Evolutionary conservation across 2,888 invertebrate species (phyloP).

Genomic region (Barypeithes pellucidus): DNA sequence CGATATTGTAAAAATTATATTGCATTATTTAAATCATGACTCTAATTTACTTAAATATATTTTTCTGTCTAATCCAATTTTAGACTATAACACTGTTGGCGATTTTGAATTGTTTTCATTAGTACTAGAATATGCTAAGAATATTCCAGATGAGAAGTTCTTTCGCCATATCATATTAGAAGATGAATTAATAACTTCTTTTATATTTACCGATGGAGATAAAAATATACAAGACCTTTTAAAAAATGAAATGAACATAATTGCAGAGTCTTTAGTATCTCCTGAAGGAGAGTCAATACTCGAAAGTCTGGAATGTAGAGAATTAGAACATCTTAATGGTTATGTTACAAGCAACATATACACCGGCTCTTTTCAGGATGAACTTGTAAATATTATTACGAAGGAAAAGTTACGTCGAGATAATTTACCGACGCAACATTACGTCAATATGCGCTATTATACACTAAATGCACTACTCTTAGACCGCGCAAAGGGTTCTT

Average conservation of each 20-base stretch:
- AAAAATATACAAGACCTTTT: background rate
- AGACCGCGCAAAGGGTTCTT: no score
- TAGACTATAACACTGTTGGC: no score
- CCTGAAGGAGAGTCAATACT: background rate
- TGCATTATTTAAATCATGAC: background rate
- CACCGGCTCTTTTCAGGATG: conserved; percentile 3
- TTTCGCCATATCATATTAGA: background rate
- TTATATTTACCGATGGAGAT: background rate
- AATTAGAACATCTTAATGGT: background rate
- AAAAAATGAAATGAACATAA: conserved; percentile 10
- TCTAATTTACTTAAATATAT: background rate
- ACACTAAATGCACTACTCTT: no score
- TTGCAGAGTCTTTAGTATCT: background rate
- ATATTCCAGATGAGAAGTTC: background rate
- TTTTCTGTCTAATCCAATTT: background rate
- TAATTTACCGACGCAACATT: background rate
- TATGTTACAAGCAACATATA: conserved; percentile 9
- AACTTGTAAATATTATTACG: background rate
- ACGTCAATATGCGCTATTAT: no score
- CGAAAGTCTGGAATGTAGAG: background rate
- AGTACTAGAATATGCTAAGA: background rate
- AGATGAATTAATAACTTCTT: no score
- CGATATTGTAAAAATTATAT: background rate
- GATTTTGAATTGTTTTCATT: conserved; percentile 2
- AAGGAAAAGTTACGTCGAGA: background rate